Percentiles rank a stretch among this genome's conserved stretches.
Conservation (phyloP, 2,797 vertebrate genomes). For the Sebastes matsubarae region DNA sequence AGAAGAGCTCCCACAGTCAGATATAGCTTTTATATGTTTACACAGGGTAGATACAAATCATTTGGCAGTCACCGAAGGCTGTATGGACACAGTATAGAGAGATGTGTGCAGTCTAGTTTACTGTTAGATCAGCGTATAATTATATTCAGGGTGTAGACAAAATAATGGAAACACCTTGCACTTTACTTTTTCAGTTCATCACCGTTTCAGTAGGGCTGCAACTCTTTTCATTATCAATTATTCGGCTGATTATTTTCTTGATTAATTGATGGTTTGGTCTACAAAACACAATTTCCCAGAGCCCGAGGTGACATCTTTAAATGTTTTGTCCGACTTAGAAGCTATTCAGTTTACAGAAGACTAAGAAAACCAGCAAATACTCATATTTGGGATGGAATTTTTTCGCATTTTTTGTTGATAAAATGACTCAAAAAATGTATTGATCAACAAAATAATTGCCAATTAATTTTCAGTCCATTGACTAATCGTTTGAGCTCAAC, state of each 20-base stretch:
- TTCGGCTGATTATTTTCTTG: background rate
- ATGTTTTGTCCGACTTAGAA: background rate
- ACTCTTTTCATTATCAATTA: background rate
- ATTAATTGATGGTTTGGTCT: background rate
- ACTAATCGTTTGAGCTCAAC: background rate
- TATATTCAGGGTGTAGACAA: background rate
- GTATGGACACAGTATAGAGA: conserved; percentile 15
- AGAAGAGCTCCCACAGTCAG: conserved; percentile 58
- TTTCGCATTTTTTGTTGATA: background rate
- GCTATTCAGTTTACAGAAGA: background rate
- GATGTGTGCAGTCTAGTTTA: conserved; percentile 2
- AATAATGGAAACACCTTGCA: background rate
- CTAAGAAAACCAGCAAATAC: background rate
- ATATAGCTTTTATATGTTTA: conserved; percentile 72
- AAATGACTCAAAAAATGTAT: background rate
- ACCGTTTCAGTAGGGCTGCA: background rate
- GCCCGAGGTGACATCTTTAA: background rate
- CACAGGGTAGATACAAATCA: conserved; percentile 57
- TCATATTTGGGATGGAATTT: background rate
- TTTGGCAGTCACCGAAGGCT: conserved; percentile 15
- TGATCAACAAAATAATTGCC: background rate
- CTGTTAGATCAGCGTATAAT: background rate
- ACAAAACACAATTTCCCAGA: background rate
- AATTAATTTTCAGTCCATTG: background rate
- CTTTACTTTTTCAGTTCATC: background rate